A percentile compares a stretch with the other conserved stretches of the same genome.
Conservation (phyloP, 2,113 vertebrate genomes). For the Hypanus sabinus region DNA sequence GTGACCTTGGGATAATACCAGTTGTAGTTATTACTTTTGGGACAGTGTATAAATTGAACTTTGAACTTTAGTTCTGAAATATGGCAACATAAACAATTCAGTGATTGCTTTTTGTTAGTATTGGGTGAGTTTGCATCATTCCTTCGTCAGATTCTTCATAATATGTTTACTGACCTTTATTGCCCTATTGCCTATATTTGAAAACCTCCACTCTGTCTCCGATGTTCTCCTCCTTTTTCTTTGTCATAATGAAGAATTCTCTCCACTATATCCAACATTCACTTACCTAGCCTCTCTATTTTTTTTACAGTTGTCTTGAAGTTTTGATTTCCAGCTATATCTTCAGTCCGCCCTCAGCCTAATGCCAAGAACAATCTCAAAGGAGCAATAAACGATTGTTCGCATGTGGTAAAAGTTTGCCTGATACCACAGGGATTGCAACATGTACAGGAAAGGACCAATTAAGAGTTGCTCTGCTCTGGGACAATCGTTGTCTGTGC, state of each 20-base stretch:
- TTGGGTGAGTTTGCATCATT: not conserved
- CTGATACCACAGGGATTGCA: not conserved
- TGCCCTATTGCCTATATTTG: not conserved
- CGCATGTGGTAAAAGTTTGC: not conserved
- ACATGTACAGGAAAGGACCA: not conserved
- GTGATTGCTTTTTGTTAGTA: no score
- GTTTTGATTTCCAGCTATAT: not conserved
- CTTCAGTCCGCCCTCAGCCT: not conserved
- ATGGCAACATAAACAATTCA: not conserved
- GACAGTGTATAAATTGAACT: no score
- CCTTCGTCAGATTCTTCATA: not conserved
- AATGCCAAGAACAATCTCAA: not conserved
- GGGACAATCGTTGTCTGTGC: constrained; percentile 1
- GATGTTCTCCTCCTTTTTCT: not conserved
- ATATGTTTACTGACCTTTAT: not conserved
- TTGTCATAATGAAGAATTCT: not conserved
- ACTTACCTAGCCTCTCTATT: not conserved
- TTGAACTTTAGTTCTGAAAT: not conserved
- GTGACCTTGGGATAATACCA: no score
- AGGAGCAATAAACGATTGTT: constrained; percentile 3
- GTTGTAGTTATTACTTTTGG: no score
- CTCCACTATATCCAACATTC: not conserved
- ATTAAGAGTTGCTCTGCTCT: not conserved
- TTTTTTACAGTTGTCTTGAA: not conserved
- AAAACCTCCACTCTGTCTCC: not conserved